These are phyloP conservation scores for Synanceia verrucosa DNA, from an alignment of 2,797 vertebrate genomes.

Conservation along the genomic window DNA sequence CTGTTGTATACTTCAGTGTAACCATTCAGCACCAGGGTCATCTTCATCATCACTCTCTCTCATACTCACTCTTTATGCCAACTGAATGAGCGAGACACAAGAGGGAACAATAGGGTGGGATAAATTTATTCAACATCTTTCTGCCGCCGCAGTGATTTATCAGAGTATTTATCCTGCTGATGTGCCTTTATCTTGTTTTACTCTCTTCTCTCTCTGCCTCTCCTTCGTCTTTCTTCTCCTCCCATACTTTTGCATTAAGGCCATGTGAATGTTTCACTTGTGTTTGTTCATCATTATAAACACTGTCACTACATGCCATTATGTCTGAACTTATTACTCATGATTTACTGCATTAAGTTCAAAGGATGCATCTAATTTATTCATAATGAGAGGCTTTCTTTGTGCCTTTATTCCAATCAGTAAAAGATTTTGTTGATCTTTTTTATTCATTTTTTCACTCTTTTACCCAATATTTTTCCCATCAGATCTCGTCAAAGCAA, in stretches of 20 bases:
- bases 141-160: slow-evolving; percentile 68
- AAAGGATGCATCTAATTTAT: too few species aligned
- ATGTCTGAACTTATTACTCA: too few species aligned
- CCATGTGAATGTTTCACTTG: slow-evolving; percentile 23
- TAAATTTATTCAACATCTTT: slow-evolving; percentile 63
- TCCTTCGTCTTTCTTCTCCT: slow-evolving; percentile 3
- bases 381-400: slow-evolving; percentile 35
- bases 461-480: slow-evolving; percentile 9
- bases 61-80: slow-evolving; percentile 33
- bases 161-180: slow-evolving; percentile 64
- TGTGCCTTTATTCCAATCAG: slow-evolving; percentile 16
- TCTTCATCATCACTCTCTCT: slow-evolving; percentile 64
- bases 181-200: slow-evolving; percentile 50
- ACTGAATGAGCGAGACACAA: slow-evolving; percentile 65
- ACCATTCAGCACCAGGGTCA: slow-evolving; percentile 68
- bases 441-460: slow-evolving; percentile 9
- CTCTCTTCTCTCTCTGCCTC: slow-evolving; percentile 12
- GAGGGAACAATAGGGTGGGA: slow-evolving; percentile 49
- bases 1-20: slow-evolving; percentile 48
- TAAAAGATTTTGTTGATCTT: slow-evolving; percentile 28
- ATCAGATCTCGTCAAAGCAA: neutral
- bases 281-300: slow-evolving; percentile 42
- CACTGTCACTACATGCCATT: slow-evolving; percentile 30
- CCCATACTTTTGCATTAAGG: slow-evolving; percentile 23
- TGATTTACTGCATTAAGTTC: slow-evolving; percentile 26